Evolutionary conservation across 2,888 invertebrate species (phyloP), one percentile per base, ranked within the genome.

Genomic region (Scelioninae gen. 1): DNA sequence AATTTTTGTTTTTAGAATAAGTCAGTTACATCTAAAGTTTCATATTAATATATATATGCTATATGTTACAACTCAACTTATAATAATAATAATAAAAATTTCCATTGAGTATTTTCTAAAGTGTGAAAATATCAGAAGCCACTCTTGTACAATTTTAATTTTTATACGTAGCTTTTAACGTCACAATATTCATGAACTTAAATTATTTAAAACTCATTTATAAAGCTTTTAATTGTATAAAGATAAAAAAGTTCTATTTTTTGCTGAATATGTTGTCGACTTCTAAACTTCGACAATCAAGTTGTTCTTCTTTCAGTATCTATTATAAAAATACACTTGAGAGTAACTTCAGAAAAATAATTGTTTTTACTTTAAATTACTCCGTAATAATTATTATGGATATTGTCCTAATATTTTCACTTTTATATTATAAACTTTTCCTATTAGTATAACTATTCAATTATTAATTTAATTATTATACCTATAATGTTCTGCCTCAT

Each of bases 181-280:
- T 43, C 43, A 43, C 43, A 43, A 43, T n/a, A 43, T 43, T 43
- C 11, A 43, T 43, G 43, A 43, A 43, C 43, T 32, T 34, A 62
- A 62, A 62, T 45, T 29, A 45, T 45, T 62, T 31, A 62, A 62
- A 62, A 62, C 62, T 62, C 62, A 62, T 62, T 62, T 45, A 62
- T 62, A 43, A 62, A 62, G 31, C 45, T 62, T 43, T 62, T 62
- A 62, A 62, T 62, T 62, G 13, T 45, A 31, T 62, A 29, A 43
- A 62, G 45, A 7, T 31, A 13, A 31, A 45, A 62, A 45, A 31
- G 5, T 13, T 40, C 62, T 45, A 31, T 62, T 29, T 31, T 15
- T 23, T 23, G 45, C 13, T 62, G 45, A 62, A 45, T 62, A 29
- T 45, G 45, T 62, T 15, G 45, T n/a, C 40, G 45, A 45, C 62